Evolutionary conservation across 2,888 invertebrate species (phyloP), one percentile per base, ranked within the genome.

Genomic region (Heliconius erato): DNA sequence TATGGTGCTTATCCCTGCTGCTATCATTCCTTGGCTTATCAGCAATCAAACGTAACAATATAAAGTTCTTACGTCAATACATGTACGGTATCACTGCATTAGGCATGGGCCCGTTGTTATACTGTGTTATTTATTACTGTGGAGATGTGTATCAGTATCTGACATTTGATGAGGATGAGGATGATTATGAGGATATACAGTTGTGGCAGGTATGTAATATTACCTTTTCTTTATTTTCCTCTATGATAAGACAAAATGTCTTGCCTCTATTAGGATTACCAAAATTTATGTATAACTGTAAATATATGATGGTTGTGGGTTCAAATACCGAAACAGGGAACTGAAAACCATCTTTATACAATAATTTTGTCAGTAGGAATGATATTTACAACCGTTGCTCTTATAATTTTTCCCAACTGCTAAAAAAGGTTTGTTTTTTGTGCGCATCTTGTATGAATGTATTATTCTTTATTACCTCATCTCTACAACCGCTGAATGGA

Each of bases 1-100:
- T 98, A 88, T 99, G 99, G 99, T 97, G 98, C 87, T 94, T 97
- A 35, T 99, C 99, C 88, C 95, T 99, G 82, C 92, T 98, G 59
- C 96, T 98, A 67, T 98, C 98, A 23, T 97, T 99, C 92, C 95
- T 99, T 82, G 99, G 98, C 9, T 96, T 99, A 79, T 97, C 98
- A 59, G 98, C 99, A 67, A 97, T 98, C 86, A 97, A 98, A 88
- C 97, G 97, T 87, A 99, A 99, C 95, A 97, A 97, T 90, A 97
- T 98, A 79, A 96, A 96, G 82, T 97, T 97, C 74, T 97, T 99
- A 94, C 96, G 97, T 88, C 97, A 97, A 88, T 99, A 98, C 90
- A 97, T 98, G 94, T 97, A 98, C 85, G 98, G 98, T n/a, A 90
- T 95, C 19, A 87, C 89, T 0, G 89, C 87, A 0, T 96, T 99